Evolutionary conservation across 2,797 vertebrate genomes (phyloP), one percentile per base, ranked within the genome.

Genomic region (Petrocephalus schoutedeni): DNA sequence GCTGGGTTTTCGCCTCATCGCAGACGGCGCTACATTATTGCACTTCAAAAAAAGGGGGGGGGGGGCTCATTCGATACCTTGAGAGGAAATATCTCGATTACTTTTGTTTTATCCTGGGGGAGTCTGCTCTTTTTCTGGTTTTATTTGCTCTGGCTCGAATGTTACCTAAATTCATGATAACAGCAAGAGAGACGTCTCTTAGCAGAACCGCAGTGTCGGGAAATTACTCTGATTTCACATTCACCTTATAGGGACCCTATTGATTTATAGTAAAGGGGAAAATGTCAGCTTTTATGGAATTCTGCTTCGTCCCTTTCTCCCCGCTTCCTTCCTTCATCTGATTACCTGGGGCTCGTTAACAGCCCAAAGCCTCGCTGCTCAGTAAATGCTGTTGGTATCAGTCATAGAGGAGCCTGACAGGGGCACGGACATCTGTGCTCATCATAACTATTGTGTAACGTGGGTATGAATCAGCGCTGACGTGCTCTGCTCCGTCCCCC

Each of bases 31-130:
- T 23, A 58, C 87, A 82, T 56, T 28, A 45, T 57, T 57, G 9
- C 85, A 83, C 87, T 86, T 88, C 67, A 80, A 84, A 88, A 82
- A 49, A 19, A 53, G 21, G 16, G 23, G 77, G 67, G 36, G 77
- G 14, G 41, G 21, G 67, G 1, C 14, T 84, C 80, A 74, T 49
- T 9, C 12, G 9, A 86, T 41, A 85, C 23, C 54, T 88, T 51
- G 12, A 59, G 80, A 85, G 83, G 83, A 85, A 85, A 54, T 54
- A 85, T 49, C 36, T 41, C 77, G 14, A 21, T 85, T 56, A 85
- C 82, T 85, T 83, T 85, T 32, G 51, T 57, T 54, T 57, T 57
- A 56, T 57, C 85, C 56, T n/a, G 85, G 36, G 36, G 54, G 54
- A 59, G 19, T 58, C 36, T 56, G 28, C 32, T 21, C 84, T 59